Evolutionary conservation across 2,113 vertebrate genomes (phyloP).

Genomic region (Suricata suricatta): DNA sequence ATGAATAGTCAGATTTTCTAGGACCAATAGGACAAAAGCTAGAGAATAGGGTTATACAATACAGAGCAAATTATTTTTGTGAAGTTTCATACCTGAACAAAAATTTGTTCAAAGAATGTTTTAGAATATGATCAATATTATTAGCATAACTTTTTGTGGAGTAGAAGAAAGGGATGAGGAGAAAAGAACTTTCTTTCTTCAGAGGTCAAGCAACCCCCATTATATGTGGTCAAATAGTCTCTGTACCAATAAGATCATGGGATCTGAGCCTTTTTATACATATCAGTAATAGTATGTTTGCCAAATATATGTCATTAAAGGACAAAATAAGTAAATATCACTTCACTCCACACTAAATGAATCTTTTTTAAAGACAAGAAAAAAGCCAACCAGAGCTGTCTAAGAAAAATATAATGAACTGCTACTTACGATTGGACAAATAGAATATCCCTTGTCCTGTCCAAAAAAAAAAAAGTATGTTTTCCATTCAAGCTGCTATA

Average conservation of each 20-base stretch:
- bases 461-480: not conserved
- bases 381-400: not conserved
- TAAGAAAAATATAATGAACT: not conserved
- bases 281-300: not conserved
- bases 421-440: not conserved
- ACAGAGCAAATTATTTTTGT: not conserved
- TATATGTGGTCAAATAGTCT: not conserved
- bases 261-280: not conserved
- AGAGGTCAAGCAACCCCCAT: not conserved
- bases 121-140: not conserved
- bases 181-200: not conserved
- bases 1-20: not conserved
- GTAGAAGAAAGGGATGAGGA: not conserved
- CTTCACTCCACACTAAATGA: not conserved
- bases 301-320: not conserved
- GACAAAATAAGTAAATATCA: not conserved
- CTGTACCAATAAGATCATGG: not conserved
- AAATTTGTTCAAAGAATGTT: not conserved
- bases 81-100: not conserved
- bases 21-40: not conserved
- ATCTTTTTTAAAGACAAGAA: not conserved
- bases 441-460: not conserved
- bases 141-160: not conserved
- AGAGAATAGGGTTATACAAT: fast-evolving
- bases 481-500: not conserved